Base-by-base conservation (phyloP, 2,113 vertebrate genomes). In the Rhinichthys klamathensis region DNA sequence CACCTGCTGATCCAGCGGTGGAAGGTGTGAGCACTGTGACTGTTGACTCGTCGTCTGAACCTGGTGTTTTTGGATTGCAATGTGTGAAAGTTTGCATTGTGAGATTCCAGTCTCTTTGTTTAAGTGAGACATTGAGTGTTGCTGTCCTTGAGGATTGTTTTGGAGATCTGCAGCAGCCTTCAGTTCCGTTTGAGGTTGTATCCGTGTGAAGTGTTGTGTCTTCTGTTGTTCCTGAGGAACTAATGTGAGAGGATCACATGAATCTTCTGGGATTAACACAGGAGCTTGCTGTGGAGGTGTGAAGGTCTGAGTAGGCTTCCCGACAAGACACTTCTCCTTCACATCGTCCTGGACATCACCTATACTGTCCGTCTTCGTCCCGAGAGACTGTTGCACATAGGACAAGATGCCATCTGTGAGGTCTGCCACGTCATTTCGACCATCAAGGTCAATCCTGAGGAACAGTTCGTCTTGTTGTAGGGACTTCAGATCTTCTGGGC, bases 391-490 rank as follows among this genome's bases (percentile, higher is more conserved):
- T 78, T 96, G 95, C 67, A 96, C 92, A 1, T 95, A 96, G 0
- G 93, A 94, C 84, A 97, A 89, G 85, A 96, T 95, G 88, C 96
- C 95, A 2, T 96, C 95, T 5, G 94, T 94, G 86, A 96, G 84
- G 63, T 96, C 94, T 27, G 77, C 49, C 0, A 95, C 90, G 74
- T 95, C 92, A 78, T 89, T 89, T 46, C 91, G 90, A 80, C 94
- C 93, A 82, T 94, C 92, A 58, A 90, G 77, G 27, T 95, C 93
- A 23, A 89, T 83, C 88, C 91, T 91, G 81, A 95, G 94, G 91
- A 97, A 96, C 9, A 94, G 92, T 58, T 96, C 94, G 54, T 96
- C 94, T 86, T 94, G 94, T 90, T n/a, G n/a, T n/a, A 96, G 94
- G 61, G 88, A 87, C 74, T 94, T 92, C 30, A 96, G 88, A 46